Base-by-base conservation (phyloP, 2,797 vertebrate species). In the Manis pentadactyla region DNA sequence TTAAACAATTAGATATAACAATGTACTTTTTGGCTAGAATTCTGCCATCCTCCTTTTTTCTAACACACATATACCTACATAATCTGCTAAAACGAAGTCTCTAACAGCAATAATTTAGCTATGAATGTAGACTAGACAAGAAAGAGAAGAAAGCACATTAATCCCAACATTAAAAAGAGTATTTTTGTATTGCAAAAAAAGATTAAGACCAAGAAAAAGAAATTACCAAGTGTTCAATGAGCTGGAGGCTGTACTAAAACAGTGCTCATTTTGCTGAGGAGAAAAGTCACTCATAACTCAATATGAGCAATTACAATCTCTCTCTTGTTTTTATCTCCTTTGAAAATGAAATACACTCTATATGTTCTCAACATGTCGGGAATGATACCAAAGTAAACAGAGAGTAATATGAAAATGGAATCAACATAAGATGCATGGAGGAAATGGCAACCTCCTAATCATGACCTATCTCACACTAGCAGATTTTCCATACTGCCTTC, bases 371-470 rank as follows among this genome's bases (percentile, higher is more conserved):
- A 75, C 39, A 92, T 53, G 29, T 34, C 10, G 68, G 17, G 51
- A 83, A 69, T 87, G 85, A 91, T 46, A 57, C 11, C 49, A 90
- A 86, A 11, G 46, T 61, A 49, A 82, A 84, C 15, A 57, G 49
- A 90, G 79, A 94, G 49, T 75, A 89, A 93, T 61, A 71, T 71
- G 82, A 94, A 88, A 95, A 77, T 64, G 17, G 39, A 81, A 92
- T 82, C 53, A 29, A 31, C 25, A 31, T 39, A 88, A 90, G 75
- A 92, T 37, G 13, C 8, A 9, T 18, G 27, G 21, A 59, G 34
- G 49, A 66, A 86, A 93, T 7, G 10, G 53, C 39, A 46, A 1
- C n/a, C 46, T 87, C 74, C 46, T 53, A 83, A 89, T 81, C 66
- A 73, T 37, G 49, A 42, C 55, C 27, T n/a, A 31, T 73, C 19